Conservation (phyloP, 2,888 invertebrate genomes). For the Eucera pruinosa region DNA sequence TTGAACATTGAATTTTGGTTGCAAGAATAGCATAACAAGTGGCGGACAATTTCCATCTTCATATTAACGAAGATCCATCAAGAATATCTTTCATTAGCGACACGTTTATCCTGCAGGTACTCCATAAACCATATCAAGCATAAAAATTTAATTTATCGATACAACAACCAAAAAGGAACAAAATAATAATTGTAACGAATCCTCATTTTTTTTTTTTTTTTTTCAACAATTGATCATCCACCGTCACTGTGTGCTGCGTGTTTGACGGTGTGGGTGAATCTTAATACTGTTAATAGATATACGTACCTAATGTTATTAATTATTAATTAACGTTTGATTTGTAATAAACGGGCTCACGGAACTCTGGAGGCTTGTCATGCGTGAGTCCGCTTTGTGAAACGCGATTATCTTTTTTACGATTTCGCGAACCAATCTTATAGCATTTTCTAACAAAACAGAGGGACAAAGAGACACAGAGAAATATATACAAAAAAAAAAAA, state of each 20-base stretch:
- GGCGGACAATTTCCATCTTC: too few species aligned
- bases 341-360: constrained; percentile 55
- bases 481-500: too few species aligned
- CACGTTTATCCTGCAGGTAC: constrained; percentile 48
- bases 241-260: constrained; percentile 67
- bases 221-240: constrained; percentile 50
- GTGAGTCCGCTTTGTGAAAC: constrained; percentile 11
- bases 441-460: neutral
- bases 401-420: constrained; percentile 30
- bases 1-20: too few species aligned
- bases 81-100: neutral
- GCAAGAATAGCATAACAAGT: too few species aligned
- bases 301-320: constrained; percentile 80
- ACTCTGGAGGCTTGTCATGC: constrained; percentile 48
- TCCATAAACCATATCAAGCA: constrained; percentile 17
- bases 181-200: too few species aligned
- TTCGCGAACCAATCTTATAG: constrained; percentile 14
- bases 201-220: too few species aligned
- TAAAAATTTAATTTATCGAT: neutral
- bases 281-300: constrained; percentile 79
- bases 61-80: too few species aligned
- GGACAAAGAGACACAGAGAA: neutral
- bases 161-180: too few species aligned
- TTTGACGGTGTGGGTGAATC: constrained; percentile 74
- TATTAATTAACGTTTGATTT: constrained; percentile 69